These are phyloP conservation scores for Clarias batrachus DNA, from an alignment of 2,113 vertebrate species.

Conservation along the genomic window DNA sequence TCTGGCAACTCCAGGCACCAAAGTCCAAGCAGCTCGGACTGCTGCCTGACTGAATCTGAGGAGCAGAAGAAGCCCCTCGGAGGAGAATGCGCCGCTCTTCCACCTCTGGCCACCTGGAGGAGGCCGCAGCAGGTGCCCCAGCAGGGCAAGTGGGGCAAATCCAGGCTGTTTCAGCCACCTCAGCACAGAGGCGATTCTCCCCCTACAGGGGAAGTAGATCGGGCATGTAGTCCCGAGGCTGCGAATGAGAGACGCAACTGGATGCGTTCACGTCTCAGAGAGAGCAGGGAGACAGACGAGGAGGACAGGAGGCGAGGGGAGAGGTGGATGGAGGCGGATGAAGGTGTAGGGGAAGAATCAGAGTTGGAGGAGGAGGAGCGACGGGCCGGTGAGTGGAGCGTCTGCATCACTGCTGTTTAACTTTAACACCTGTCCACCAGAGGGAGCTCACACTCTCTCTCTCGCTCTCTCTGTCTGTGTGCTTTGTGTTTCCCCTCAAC, in stretches of 20 bases:
- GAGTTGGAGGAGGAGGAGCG: constrained; percentile 52
- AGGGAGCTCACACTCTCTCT: constrained; percentile 11
- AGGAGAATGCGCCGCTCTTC: constrained; percentile 25
- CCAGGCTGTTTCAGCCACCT: constrained; percentile 23
- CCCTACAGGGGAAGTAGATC: constrained; percentile 16
- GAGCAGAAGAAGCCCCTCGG: constrained; percentile 33
- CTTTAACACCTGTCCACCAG: constrained; percentile 45
- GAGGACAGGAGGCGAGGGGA: constrained; percentile 69
- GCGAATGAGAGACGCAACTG: constrained; percentile 33
- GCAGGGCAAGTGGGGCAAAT: constrained; percentile 43
- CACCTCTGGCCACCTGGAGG: constrained; percentile 42
- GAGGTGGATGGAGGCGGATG: constrained; percentile 68
- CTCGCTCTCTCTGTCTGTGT: constrained; percentile 15
- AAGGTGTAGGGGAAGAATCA: constrained; percentile 66
- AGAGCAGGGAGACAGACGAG: constrained; percentile 58
- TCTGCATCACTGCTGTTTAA: constrained; percentile 55
- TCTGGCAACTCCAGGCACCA: constrained; percentile 75
- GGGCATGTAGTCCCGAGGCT: constrained; percentile 20
- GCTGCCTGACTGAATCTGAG: constrained; percentile 61
- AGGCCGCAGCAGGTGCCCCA: constrained; percentile 37
- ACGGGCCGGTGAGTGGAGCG: constrained; percentile 53
- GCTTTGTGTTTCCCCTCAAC: constrained; percentile 22
- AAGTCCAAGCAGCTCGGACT: constrained; percentile 89
- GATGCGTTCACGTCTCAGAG: constrained; percentile 58
- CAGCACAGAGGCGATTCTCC: constrained; percentile 33